Base-by-base conservation (phyloP, 2,888 invertebrate genomes). In the Eulithis prunata region DNA sequence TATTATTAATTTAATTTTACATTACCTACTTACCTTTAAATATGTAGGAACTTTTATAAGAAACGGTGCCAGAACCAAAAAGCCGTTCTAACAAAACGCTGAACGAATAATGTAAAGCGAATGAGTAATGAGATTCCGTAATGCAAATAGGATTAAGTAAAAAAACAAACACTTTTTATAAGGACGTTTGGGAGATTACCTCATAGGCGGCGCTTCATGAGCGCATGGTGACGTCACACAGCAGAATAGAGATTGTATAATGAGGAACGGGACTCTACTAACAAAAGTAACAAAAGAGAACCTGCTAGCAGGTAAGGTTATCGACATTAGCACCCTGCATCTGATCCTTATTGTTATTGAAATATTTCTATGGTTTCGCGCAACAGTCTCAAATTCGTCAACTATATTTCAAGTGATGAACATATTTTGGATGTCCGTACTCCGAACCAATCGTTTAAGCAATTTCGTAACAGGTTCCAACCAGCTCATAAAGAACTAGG, bases 271-370 rank as follows among this genome's bases (percentile, higher is more conserved):
- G 74, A 78, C 81, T 80, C 75, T 66, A 70, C 75, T 74, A 74
- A 86, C 78, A 85, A 85, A 83, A 70, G 75, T 75, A 75, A 86
- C 78, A 85, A 85, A 83, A 79, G 77, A 68, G 71, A 81, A 84
- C 82, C 80, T 83, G 83, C 73, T 54, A 56, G 70, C 72, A 79
- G 74, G 75, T 80, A 76, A 73, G 71, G 71, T 78, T 71, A 72
- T 56, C 43, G 68, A 69, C 68, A 68, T 63, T 43, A 28, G 66
- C 74, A 76, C 71, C 36, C 8, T 52, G 36, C 51, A 57, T 68
- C 59, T 62, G 60, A 62, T 57, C 55, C 52, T n/a, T 58, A 65
- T 59, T 55, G 43, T 58, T 43, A 51, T 46, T 57, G 43, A 65
- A 61, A 55, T 55, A 53, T 56, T 51, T 64, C 12, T 62, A 57